Base-by-base conservation (phyloP, 1,140 invertebrate species). In the Ctenoplectra terminalis region DNA sequence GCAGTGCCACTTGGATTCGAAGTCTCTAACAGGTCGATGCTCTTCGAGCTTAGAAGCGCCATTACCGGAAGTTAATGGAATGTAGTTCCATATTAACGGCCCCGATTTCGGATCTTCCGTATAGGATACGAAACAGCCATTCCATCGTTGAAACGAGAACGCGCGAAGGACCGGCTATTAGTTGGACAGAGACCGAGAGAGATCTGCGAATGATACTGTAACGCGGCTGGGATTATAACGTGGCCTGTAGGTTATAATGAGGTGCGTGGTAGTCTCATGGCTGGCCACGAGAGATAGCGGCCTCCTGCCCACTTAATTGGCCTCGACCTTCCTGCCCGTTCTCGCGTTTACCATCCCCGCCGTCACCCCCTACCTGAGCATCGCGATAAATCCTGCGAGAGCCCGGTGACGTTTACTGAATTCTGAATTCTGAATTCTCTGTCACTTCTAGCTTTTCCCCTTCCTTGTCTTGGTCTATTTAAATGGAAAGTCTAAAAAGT, bases 251-350 rank as follows among this genome's bases (percentile, higher is more conserved):
- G 81, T 90, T 89, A 90, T 91, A 91, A 91, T 91, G 89, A 90
- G 90, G 83, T 88, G 90, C 89, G 85, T 89, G 85, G 81, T 86
- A 87, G 88, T 89, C 87, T 84, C 85, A 87, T 86, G 84, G 82
- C 90, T 91, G 90, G 85, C 80, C 85, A 83, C 82, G 85, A 84
- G 86, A 90, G 90, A 91, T 91, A 90, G 90, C 88, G 82, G 77
- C 74, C 67, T 63, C 79, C 79, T 86, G 88, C 83, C 81, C 89
- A 86, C 85, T 90, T 91, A 90, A 91, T 90, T 90, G 88, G 84
- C 86, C 88, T 75, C 87, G 60, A 88, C 88, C 86, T 85, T 79
- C 77, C 70, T 37, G 73, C 54, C 87, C 85, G 81, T 81, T 81
- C 72, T 78, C 83, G 76, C 83, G 70, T 77, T 88, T 61, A n/a